These are phyloP conservation scores for Catharus bicknelli DNA, from an alignment of 2,113 vertebrate species.

Conservation along the genomic window DNA sequence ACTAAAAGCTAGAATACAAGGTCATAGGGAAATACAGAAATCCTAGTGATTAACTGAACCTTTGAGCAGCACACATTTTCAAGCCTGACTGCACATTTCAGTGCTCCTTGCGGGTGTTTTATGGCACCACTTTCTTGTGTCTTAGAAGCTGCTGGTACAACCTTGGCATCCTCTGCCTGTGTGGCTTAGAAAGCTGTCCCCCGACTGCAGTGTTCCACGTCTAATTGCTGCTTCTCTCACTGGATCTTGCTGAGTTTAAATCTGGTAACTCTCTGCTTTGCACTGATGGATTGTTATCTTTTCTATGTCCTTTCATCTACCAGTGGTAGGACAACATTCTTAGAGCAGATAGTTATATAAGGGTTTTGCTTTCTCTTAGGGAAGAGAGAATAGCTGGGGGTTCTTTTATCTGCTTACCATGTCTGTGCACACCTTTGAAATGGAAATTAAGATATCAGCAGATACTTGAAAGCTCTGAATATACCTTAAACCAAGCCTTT, in stretches of 20 bases:
- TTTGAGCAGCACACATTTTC: not conserved
- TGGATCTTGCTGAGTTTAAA: not conserved
- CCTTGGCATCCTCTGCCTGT: not conserved
- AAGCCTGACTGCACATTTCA: not conserved
- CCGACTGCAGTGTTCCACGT: not conserved
- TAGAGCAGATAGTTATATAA: not conserved
- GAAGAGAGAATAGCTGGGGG: not conserved
- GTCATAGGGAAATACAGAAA: not conserved
- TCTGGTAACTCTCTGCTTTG: not conserved
- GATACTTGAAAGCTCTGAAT: not conserved
- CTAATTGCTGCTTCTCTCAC: not conserved
- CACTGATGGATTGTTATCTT: not conserved
- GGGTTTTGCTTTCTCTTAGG: not conserved
- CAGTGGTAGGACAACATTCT: not conserved
- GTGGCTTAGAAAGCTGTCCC: not conserved
- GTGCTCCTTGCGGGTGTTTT: not conserved
- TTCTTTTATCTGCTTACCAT: not conserved
- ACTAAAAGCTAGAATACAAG: not conserved
- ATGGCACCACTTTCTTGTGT: not conserved
- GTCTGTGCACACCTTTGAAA: not conserved
- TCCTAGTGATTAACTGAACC: not conserved
- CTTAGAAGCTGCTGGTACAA: not conserved
- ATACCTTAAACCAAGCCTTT: not conserved
- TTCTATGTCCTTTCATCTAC: not conserved
- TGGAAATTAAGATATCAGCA: not conserved